Conservation (phyloP, 1,140 invertebrate genomes). For the Stegodyphus mimosarum region DNA sequence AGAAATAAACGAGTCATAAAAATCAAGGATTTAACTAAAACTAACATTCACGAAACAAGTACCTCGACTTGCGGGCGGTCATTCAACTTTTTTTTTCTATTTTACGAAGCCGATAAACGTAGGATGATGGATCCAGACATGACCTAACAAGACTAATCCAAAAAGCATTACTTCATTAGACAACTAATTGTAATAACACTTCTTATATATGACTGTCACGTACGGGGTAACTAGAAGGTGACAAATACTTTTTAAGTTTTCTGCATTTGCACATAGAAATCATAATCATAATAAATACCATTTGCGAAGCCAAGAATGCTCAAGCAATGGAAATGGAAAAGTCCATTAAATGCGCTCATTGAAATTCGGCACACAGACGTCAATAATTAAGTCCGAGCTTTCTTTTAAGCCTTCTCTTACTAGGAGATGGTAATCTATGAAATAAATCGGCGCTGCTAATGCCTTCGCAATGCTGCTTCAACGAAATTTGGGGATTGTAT, state of each 20-base stretch:
- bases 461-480: not conserved
- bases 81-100: too few species aligned
- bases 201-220: constrained; percentile 39
- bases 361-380: constrained; percentile 50
- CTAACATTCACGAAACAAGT: too few species aligned
- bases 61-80: too few species aligned
- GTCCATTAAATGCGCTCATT: constrained; percentile 55
- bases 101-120: too few species aligned
- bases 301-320: constrained; percentile 50
- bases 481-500: not conserved
- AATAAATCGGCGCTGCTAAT: constrained; percentile 51
- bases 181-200: constrained; percentile 39
- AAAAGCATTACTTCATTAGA: constrained; percentile 39
- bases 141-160: constrained; percentile 21
- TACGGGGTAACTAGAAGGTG: constrained; percentile 57
- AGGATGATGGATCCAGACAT: not conserved
- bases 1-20: too few species aligned
- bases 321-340: constrained; percentile 54
- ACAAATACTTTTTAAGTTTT: constrained; percentile 53
- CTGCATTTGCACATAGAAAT: constrained; percentile 57
- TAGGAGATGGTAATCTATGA: constrained; percentile 46
- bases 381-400: constrained; percentile 60
- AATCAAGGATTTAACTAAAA: too few species aligned
- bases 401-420: constrained; percentile 34
- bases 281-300: constrained; percentile 61